Base-by-base conservation (phyloP, 2,797 vertebrate species). In the Gymnothorax javanicus region DNA sequence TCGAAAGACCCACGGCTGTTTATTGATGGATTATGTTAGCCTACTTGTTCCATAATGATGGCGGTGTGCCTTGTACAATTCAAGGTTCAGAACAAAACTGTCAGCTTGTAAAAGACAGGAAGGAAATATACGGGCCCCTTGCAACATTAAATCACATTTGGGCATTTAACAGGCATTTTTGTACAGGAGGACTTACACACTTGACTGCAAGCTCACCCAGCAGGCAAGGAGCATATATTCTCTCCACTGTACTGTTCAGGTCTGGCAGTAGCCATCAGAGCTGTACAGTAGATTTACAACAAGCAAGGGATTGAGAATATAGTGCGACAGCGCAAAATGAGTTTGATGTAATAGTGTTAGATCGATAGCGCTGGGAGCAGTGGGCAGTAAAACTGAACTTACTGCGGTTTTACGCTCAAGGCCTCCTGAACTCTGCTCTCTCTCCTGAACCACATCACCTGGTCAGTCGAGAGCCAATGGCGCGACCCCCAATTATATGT, bases 401-500 rank as follows among this genome's bases (percentile, higher is more conserved):
- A 64, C 17, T 2, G 62, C 15, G 62, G 62, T 64, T 64, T 59
- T 64, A 23, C 62, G 20, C 17, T 23, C 17, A 23, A 23, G 3
- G 33, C 33, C 20, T 23, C 3, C 17, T 64, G 62, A 64, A 64
- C 20, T 64, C n/a, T 2, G 69, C 11, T 27, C 27, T 71, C 69
- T 71, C 8, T 0, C 7, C 7, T 27, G 69, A 71, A 27, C 25
- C 82, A 87, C 85, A 82, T 23, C 52, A 86, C 85, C 85, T 43
- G 85, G 13, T 17, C 17, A 17, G 33, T 50, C 50, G 85, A 91
- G 89, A 93, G 85, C 12, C 0, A 0, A 57, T 89, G 86, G 87
- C 90, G 87, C 86, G 86, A 88, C 67, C 87, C 93, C 88, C 91
- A 89, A 86, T 87, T 83, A 89, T 90, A 87, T 87, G 85, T 71